A percentile compares a stretch with the other conserved stretches of the same genome.
Evolutionary conservation across 2,888 invertebrate species (phyloP).

Genomic region (Gari tellinella): DNA sequence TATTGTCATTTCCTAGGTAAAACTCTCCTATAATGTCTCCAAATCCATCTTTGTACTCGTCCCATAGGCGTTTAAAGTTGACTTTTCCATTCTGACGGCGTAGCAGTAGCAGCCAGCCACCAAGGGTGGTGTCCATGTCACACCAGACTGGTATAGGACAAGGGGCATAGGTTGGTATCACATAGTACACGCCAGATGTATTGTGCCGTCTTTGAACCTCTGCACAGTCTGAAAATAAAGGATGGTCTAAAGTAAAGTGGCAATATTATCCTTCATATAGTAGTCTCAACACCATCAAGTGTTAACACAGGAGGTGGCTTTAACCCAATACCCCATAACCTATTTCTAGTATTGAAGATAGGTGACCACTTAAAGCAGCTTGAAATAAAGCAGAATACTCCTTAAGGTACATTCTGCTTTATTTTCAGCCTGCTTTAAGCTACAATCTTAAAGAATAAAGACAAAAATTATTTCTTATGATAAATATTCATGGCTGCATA

Average conservation of each 20-base stretch:
- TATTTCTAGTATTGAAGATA: too few relatives aligned
- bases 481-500: too few relatives aligned
- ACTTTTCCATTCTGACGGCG: constrained; percentile 73
- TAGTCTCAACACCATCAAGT: too few relatives aligned
- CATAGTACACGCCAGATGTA: constrained; percentile 79
- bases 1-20: constrained; percentile 82
- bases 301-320: too few relatives aligned
- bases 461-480: too few relatives aligned
- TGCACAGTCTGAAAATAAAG: constrained; percentile 75
- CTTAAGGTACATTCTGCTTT: too few relatives aligned
- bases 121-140: constrained; percentile 85
- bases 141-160: constrained; percentile 88
- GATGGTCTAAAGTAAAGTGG: not conserved
- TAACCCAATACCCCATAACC: too few relatives aligned
- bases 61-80: constrained; percentile 78
- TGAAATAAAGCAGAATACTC: too few relatives aligned
- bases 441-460: too few relatives aligned
- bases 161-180: constrained; percentile 77
- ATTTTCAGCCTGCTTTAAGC: too few relatives aligned
- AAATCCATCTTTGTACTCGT: constrained; percentile 80
- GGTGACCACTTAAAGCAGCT: too few relatives aligned
- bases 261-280: not conserved
- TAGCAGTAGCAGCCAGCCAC: constrained; percentile 84
- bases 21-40: constrained; percentile 79
- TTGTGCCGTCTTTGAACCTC: constrained; percentile 74